Evolutionary conservation across 2,797 vertebrate genomes (phyloP).

Genomic region (Coreius guichenoti): DNA sequence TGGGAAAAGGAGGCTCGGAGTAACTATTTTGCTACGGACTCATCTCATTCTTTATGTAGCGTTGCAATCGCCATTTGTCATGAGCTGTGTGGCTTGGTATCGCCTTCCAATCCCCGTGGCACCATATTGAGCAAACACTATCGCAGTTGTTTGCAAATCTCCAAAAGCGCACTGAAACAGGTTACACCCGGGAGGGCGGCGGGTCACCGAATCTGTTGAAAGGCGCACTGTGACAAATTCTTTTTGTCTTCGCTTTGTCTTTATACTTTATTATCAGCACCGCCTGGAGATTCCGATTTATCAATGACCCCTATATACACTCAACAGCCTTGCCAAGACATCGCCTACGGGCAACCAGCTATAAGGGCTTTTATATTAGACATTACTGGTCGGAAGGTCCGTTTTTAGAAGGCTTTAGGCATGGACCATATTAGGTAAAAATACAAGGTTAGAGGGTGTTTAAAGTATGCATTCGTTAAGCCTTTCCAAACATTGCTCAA

Average conservation of each 20-base stretch:
- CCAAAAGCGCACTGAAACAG: slow-evolving; percentile 48
- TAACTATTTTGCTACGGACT: slow-evolving; percentile 34
- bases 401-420: not conserved
- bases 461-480: not conserved
- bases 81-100: slow-evolving; percentile 41
- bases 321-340: slow-evolving; percentile 69
- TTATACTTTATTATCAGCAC: slow-evolving; percentile 82
- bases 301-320: slow-evolving; percentile 76
- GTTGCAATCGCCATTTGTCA: slow-evolving; percentile 54
- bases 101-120: slow-evolving; percentile 33
- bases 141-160: slow-evolving; percentile 57
- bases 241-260: slow-evolving; percentile 81
- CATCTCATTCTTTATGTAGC: slow-evolving; percentile 52
- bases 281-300: slow-evolving; percentile 83
- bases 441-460: not conserved
- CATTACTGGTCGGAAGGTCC: not conserved
- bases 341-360: slow-evolving; percentile 74
- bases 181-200: slow-evolving; percentile 55
- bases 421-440: not conserved
- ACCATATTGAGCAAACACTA: slow-evolving; percentile 45
- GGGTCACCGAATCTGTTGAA: slow-evolving; percentile 74
- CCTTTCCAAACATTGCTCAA: too few species aligned
- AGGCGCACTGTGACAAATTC: slow-evolving; percentile 82
- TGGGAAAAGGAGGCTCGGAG: not conserved
- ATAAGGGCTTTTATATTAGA: slow-evolving; percentile 71